Base-by-base conservation (phyloP, 2,888 invertebrate species). In the Sthenelais limicola region DNA sequence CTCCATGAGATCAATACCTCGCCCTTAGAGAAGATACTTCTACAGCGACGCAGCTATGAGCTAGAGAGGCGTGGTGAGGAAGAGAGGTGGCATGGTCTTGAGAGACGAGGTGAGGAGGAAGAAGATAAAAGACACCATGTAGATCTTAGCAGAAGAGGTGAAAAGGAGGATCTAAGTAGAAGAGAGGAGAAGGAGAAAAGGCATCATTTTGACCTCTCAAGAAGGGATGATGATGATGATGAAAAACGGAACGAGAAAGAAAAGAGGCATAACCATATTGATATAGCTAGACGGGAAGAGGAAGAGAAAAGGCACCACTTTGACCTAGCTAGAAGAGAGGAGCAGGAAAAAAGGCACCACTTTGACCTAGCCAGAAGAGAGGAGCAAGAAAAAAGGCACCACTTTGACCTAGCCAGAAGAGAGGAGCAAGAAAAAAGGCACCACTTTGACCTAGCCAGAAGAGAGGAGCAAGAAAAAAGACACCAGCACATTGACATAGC, bases 291-390 rank as follows among this genome's bases (percentile, higher is more conserved):
- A 32, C 12, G 56, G 28, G 51, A 51, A 26, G 35, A 62, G 24
- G 43, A 9, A 12, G 62, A 62, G 26, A 62, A 62, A 21, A 62
- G 62, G 24, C 38, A 38, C 38, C 5, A 35, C 15, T 12, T 62
- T 15, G 38, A 35, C 15, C 38, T 5, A 1, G 5, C 18, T 24
- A 7, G 21, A 21, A n/a, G 21, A 28, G 56, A 32, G 18, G 30
- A 56, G 32, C n/a, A 9, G 12, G 43, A 43, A 43, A 43, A 43
- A 43, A 43, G 43, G 18, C 12, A 18, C 43, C 43, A 43, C 43
- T 18, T 12, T 43, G 43, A 12, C 12, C 12, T 12, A 43, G 43
- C 12, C 9, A 43, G 33, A 56, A 56, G 30, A 28, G 4, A 33
- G 32, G n/a, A 56, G 5, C 56, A 24, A 3, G 24, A n/a, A 7